Base-by-base conservation (phyloP, 2,113 vertebrate species). In the Sprattus sprattus region DNA sequence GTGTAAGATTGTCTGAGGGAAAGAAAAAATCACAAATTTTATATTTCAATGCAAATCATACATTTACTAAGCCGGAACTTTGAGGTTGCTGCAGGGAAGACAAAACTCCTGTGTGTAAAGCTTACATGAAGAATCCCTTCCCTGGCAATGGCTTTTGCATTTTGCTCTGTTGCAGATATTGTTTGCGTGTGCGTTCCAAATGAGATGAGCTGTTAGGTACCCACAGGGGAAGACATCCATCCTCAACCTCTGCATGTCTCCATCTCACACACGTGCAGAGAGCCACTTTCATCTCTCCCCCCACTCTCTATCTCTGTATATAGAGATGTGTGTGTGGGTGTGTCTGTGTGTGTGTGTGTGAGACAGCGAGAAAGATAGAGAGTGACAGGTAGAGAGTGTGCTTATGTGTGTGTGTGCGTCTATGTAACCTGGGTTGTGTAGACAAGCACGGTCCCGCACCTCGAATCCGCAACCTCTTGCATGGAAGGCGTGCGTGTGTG, bases 301-400 rank as follows among this genome's bases (percentile, higher is more conserved):
- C 8, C 22, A 64, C 18, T 2, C 52, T 64, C 60, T 64, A n/a
- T 71, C 86, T 85, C 50, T 86, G 49, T 83, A 86, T 32, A 32
- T 32, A 39, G 39, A 39, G 2, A 8, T 60, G 54, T 60, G 1
- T 60, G 15, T 60, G 20, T 60, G 57, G 22, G 57, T 60, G 20
- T 60, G 20, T 60, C 4, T 60, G 57, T 60, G 57, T 9, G 57
- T 4, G 6, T 39, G 39, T 39, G 39, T 39, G 20, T 60, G 57
- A 7, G 47, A 49, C 0, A 49, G 47, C 9, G 46, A 47, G 46
- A 8, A 47, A 47, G 46, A 47, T 8, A 10, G 46, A 10, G 10
- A 47, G 4, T 8, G 47, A 49, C 8, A 49, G 47, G 10, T 4
- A 20, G 52, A 18, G 15, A 18, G 52, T 57, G 15, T 57, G 52